These are phyloP conservation scores for Dendrolimus punctatus DNA, from an alignment of 1,140 invertebrate genomes.

Conservation along the genomic window DNA sequence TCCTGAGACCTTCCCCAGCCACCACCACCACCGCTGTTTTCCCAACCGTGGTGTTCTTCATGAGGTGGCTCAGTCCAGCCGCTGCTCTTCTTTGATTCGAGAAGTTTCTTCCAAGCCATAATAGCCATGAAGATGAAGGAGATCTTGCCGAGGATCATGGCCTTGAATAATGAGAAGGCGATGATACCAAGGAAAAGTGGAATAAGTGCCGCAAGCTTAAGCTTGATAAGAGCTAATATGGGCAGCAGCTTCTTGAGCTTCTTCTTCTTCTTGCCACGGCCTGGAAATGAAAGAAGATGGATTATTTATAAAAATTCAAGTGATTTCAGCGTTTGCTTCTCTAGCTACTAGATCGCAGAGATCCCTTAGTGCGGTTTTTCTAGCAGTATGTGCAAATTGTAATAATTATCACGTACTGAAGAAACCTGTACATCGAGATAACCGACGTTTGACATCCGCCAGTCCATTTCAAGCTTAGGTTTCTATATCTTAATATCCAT, in stretches of 20 bases:
- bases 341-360: too few species aligned
- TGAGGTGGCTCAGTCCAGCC: slow-evolving; percentile 78
- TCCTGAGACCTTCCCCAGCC: slow-evolving; percentile 73
- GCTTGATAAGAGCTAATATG: slow-evolving; percentile 81
- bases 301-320: too few species aligned
- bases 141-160: slow-evolving; percentile 85
- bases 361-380: too few species aligned
- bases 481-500: too few species aligned
- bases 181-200: slow-evolving; percentile 84
- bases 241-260: slow-evolving; percentile 82
- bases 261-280: slow-evolving; percentile 81
- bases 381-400: too few species aligned
- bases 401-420: too few species aligned
- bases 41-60: slow-evolving; percentile 74
- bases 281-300: slow-evolving; percentile 46
- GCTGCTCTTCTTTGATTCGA: slow-evolving; percentile 83
- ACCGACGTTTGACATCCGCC: too few species aligned
- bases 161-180: slow-evolving; percentile 87
- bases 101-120: slow-evolving; percentile 84
- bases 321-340: too few species aligned
- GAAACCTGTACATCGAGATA: too few species aligned
- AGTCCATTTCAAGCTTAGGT: too few species aligned
- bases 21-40: slow-evolving; percentile 70
- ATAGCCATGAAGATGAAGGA: slow-evolving; percentile 83
- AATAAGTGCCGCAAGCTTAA: slow-evolving; percentile 84